Conservation (phyloP, 2,797 vertebrate species). For the Chelon auratus region DNA sequence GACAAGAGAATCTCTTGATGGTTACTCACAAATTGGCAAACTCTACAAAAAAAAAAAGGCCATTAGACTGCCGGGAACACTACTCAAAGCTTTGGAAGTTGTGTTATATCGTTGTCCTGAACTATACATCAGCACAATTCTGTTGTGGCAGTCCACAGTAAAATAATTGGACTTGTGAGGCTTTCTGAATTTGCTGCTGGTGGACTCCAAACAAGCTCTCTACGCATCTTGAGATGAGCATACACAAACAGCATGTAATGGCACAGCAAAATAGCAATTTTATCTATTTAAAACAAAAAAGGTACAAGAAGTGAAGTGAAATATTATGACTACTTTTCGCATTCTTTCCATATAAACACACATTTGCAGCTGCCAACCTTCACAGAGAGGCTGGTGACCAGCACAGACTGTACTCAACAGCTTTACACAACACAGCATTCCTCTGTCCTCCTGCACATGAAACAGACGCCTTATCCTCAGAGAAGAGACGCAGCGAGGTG, state of each 20-base stretch:
- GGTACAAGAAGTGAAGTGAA: not conserved
- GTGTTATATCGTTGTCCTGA: not conserved
- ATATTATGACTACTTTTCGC: not conserved
- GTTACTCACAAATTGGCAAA: not conserved
- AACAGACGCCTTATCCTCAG: conserved; percentile 47
- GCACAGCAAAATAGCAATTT: not conserved
- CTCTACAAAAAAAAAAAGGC: not conserved
- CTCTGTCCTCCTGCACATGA: conserved; percentile 40
- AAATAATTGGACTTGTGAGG: not conserved
- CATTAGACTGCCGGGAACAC: not conserved
- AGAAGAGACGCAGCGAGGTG: conserved; percentile 40
- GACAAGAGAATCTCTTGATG: not conserved
- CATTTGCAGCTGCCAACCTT: conserved; percentile 1
- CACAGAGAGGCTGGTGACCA: conserved; percentile 5
- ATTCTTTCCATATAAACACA: not conserved
- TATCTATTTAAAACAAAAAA: not conserved
- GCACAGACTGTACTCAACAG: conserved; percentile 25
- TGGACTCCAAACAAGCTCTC: not conserved
- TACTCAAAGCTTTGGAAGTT: not conserved
- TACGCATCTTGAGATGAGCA: not conserved
- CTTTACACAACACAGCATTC: conserved; percentile 16
- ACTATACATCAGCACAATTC: not conserved
- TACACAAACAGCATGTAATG: not conserved
- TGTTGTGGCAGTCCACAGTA: too few species aligned
- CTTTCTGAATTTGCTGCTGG: not conserved